Base-by-base conservation (phyloP, 2,888 invertebrate species). In the Drosophila antonietae region DNA sequence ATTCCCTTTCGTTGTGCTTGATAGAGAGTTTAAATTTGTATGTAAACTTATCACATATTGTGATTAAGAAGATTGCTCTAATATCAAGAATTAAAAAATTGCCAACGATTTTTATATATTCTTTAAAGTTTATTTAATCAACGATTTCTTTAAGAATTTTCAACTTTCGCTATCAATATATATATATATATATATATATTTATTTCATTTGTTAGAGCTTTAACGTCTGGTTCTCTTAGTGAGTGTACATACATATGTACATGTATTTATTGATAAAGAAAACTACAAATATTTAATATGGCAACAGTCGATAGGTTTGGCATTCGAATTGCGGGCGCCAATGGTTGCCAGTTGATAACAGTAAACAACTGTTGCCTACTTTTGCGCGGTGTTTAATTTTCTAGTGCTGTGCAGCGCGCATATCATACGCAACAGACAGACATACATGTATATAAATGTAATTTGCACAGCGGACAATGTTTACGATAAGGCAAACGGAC, bases 321-420 rank as follows among this genome's bases (percentile, higher is more conserved):
- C 14, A 12, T 33, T 51, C 4, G 31, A 51, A 51, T 14, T 51
- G 14, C 33, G 18, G 18, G 14, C 8, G 12, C 33, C 33, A 2
- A 3, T 7, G n/a, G 10, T 3, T 35, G 33, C 8, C 18, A 0
- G 15, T 2, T n/a, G 31, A 12, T 12, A 33, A 18, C 18, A 12
- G 6, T 3, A 1, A 12, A 33, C 69, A 33, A 55, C 12, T 39
- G 43, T 53, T 73, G 72, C 73, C 35, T 53, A 39, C 66, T 73
- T 66, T 73, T 57, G 18, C 8, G 66, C 37, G 1, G 1, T 1
- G 14, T 10, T 6, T 28, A 51, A 31, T 39, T n/a, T 0, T 18
- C 0, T 18, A 20, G 28, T 35, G 9, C 1, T 15, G 15, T 28
- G 5, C 37, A 73, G 47, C 37, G 57, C 33, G 33, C 0, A 8